Base-by-base conservation (phyloP, 2,797 vertebrate species). In the Chaetophractus vellerosus region DNA sequence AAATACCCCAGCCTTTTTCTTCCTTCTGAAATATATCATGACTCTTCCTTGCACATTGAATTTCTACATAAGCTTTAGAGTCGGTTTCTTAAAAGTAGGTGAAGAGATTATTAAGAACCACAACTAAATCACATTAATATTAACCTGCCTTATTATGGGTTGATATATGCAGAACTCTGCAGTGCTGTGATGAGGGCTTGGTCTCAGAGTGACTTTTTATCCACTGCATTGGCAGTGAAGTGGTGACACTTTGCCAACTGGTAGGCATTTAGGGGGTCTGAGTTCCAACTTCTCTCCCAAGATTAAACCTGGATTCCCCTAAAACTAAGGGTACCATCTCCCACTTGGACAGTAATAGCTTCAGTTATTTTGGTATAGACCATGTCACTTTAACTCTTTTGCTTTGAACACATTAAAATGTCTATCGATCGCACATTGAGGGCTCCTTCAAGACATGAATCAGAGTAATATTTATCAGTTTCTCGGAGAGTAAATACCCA, bases 31-130 rank as follows among this genome's bases (percentile, higher is more conserved):
- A n/a, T 86, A 2, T 63, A 69, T 66, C 9, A 71, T 79, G 38
- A 19, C 3, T 83, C 11, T 55, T 79, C 14, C 80, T 52, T 83
- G 26, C 24, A 59, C 87, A 48, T 7, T 83, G 19, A 55, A 59
- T 81, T 93, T 85, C 36, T 18, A 94, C 78, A 85, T 90, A 80
- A 19, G 63, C 87, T 79, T 88, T 69, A 76, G 9, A 80, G 5
- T 91, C 45, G 0, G 5, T 71, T 75, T 88, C 64, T 84, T 2
- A 68, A 88, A 59, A 89, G 26, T 15, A 78, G 21, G 36, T 91
- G 9, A 86, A 5, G 38, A 52, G 71, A 6, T 76, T 81, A 38
- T 48, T n/a, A 66, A 36, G 55, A n/a, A 21, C 48, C 75, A 9
- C 4, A 69, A 5, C 36, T 82, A 38, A 6, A 33, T 45, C 23